Evolutionary conservation across 2,797 vertebrate genomes (phyloP), one percentile per base, ranked within the genome.

Genomic region (Gymnothorax javanicus): DNA sequence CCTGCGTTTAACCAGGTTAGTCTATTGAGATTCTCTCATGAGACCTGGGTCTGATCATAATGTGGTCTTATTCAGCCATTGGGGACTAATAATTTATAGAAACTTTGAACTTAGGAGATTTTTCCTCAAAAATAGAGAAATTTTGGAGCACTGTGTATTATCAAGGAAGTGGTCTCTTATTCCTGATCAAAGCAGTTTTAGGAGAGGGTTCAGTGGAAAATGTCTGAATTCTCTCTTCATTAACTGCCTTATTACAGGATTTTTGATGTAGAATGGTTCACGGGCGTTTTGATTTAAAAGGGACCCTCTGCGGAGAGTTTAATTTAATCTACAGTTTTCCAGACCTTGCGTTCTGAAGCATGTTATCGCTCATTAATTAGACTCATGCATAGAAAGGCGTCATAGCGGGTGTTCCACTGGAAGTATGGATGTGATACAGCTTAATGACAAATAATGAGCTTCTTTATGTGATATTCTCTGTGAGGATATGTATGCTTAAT

Each of bases 171-270:
- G 27, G 58, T 77, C 79, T 86, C 71, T 7, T 0, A 62, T 27
- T 81, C 12, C 54, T 56, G 75, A 82, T 85, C 84, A 88, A 85
- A 88, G 87, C 77, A 23, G 58, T 43, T 58, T 6, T 27, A 50
- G 17, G 73, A 23, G 33, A 7, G 71, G n/a, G 7, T 1, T 54
- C 50, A 75, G 82, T 43, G 33, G 23, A 84, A 69, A 67, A 8
- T 2, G 43, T 62, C 81, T 57, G 64, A 82, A 86, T 77, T 50
- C 60, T 33, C 3, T 11, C 77, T 25, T 75, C 85, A 33, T 33
- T 11, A 79, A 7, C 27, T 27, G 8, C 33, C 25, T 58, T 15
- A n/a, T 25, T 52, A 33, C 9, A 12, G 17, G 77, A 56, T n/a
- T 56, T 81, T 56, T n/a, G 77, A 64, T 84, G 64, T 67, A 67